Conservation (phyloP, 2,797 vertebrate species). For the Gymnoscopelus microlampas region DNA sequence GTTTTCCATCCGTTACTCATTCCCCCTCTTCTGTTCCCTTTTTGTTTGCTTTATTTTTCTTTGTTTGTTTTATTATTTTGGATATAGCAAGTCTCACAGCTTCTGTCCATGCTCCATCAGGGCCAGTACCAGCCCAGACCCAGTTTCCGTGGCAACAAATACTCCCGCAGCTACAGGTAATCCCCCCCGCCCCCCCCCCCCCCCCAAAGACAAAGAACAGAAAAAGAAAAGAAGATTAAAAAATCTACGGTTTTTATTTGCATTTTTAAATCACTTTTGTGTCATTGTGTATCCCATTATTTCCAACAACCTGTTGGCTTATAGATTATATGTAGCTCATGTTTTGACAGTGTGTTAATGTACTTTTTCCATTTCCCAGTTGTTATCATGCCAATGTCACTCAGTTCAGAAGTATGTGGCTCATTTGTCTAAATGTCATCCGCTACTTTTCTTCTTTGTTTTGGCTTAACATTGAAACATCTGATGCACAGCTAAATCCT, state of each 20-base stretch:
- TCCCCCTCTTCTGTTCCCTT: conserved; percentile 37
- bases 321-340: conserved; percentile 55
- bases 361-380: conserved; percentile 44
- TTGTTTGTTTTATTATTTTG: conserved; percentile 72
- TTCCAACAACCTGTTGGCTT: conserved; percentile 60
- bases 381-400: conserved; percentile 62
- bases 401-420: conserved; percentile 54
- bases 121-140: conserved; percentile 99
- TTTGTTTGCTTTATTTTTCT: conserved; percentile 55
- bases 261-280: conserved; percentile 64
- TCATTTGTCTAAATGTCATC: conserved; percentile 62
- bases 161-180: conserved; percentile 99
- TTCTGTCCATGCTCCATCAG: conserved; percentile 99
- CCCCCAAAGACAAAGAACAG: not conserved
- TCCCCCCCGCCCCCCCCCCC: conserved; percentile 56
- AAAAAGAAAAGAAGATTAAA: not conserved
- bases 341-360: conserved; percentile 55
- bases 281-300: conserved; percentile 65
- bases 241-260: conserved; percentile 39
- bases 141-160: conserved; percentile 99
- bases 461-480: conserved; percentile 29
- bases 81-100: conserved; percentile 98
- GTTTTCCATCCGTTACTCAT: conserved; percentile 75
- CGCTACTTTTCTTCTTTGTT: conserved; percentile 4
- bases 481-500: conserved; percentile 10